Conservation (phyloP, 2,888 invertebrate genomes). For the Caprella mutica region DNA sequence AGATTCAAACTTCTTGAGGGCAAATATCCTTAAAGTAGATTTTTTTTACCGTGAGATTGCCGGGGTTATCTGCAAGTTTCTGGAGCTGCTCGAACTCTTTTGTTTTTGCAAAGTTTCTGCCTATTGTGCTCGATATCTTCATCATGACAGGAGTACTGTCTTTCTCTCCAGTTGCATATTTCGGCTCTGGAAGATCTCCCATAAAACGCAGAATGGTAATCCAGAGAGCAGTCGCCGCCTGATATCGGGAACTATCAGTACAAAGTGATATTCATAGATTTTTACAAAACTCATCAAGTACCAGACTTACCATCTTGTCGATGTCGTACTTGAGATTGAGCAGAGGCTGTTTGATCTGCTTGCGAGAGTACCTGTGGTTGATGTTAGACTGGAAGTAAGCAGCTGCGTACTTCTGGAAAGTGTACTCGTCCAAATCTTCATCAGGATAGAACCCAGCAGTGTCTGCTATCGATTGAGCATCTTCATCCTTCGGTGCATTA, state of each 20-base stretch:
- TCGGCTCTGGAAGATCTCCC: conserved; percentile 90
- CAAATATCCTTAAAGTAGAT: no score
- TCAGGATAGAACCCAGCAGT: no score
- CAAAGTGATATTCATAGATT: neutral
- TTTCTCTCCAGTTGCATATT: conserved; percentile 85
- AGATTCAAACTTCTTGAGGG: conserved; percentile 5
- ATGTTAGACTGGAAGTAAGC: conserved; percentile 97
- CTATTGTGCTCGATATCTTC: conserved; percentile 91
- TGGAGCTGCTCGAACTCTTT: conserved; percentile 96
- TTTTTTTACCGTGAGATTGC: neutral
- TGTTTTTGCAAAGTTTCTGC: conserved; percentile 85
- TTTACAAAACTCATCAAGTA: no score
- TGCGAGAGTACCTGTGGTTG: conserved; percentile 85
- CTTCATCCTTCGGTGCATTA: no score
- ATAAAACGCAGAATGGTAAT: conserved; percentile 92
- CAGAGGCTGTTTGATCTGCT: conserved; percentile 85
- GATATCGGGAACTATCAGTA: conserved; percentile 35
- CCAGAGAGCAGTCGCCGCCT: conserved; percentile 97
- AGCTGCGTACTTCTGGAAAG: conserved; percentile 97
- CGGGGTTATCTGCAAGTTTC: conserved; percentile 59
- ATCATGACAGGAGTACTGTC: conserved; percentile 98
- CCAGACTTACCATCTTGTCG: conserved; percentile 74
- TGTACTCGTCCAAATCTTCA: conserved; percentile 85
- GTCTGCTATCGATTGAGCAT: no score
- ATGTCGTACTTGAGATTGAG: conserved; percentile 87